Evolutionary conservation across 2,113 vertebrate species (phyloP).

Genomic region (Ramphastos sulfuratus): DNA sequence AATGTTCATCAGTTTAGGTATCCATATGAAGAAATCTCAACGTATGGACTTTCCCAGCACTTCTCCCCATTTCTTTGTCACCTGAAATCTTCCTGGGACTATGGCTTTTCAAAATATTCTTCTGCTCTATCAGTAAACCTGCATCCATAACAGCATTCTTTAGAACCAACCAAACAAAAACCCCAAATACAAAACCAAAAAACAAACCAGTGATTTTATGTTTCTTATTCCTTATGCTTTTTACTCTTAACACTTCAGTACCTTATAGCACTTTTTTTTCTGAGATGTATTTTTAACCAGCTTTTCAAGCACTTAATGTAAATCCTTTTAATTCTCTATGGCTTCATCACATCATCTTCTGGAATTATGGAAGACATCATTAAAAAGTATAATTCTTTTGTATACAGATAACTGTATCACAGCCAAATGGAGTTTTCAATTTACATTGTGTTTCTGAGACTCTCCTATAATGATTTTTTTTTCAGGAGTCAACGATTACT

Average conservation of each 20-base stretch:
- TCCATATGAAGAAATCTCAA: background rate
- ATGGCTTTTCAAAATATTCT: background rate
- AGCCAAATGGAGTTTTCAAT: background rate
- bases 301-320: background rate
- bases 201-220: background rate
- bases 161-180: background rate
- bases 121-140: background rate
- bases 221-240: background rate
- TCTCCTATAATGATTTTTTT: background rate
- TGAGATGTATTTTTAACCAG: background rate
- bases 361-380: background rate
- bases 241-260: background rate
- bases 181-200: too few species aligned
- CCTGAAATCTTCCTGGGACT: background rate
- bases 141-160: background rate
- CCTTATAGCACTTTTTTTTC: background rate
- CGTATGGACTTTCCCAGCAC: background rate
- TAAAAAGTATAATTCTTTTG: background rate
- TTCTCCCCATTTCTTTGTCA: background rate
- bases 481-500: background rate
- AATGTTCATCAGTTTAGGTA: background rate
- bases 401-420: background rate
- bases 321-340: background rate
- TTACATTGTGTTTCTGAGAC: background rate
- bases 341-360: background rate